Evolutionary conservation across 1,140 invertebrate genomes (phyloP), one percentile per base, ranked within the genome.

Genomic region (Zaprionus nigranus): DNA sequence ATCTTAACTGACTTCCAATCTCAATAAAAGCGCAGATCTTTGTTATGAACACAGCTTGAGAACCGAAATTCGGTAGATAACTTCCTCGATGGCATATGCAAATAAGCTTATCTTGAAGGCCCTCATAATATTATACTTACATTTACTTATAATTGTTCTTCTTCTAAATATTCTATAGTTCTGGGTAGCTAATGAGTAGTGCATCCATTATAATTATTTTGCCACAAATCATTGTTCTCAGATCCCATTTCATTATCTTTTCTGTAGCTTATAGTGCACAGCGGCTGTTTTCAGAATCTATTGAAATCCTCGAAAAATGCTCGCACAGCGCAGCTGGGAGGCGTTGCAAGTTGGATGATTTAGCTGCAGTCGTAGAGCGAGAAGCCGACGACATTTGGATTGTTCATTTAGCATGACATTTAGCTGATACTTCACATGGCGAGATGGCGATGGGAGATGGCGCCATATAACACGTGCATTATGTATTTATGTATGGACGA

Each of bases 341-440:
- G 28, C 0, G 4, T n/a, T 22, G 20, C 36, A 59, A 34, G 17
- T 59, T 60, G 36, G 20, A 49, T 24, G 40, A 1, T 28, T 24
- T n/a, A 46, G 24, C n/a, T 26, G 20, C 40, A 46, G 34, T 38
- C 22, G 0, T 30, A 22, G 61, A 7, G 22, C 17, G 34, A 11
- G 38, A 57, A 26, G 22, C 26, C 28, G 61, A 26, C 54, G 36
- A 65, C 67, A 76, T 72, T 79, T 79, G 71, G 68, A 46, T 46
- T 58, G 70, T 64, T 81, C 68, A 79, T 64, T 79, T 79, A 59
- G 78, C 78, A 64, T 83, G 80, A 77, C 84, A 83, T 88, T 88
- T 74, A 74, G 28, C 57, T 61, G 70, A 66, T 68, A 57, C 36
- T 66, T 40, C 36, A 73, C 15, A 9, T 17, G 56, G 46, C n/a